These are phyloP conservation scores for Steinernema feltiae DNA, from an alignment of 1,140 invertebrate genomes.

Conservation along the genomic window DNA sequence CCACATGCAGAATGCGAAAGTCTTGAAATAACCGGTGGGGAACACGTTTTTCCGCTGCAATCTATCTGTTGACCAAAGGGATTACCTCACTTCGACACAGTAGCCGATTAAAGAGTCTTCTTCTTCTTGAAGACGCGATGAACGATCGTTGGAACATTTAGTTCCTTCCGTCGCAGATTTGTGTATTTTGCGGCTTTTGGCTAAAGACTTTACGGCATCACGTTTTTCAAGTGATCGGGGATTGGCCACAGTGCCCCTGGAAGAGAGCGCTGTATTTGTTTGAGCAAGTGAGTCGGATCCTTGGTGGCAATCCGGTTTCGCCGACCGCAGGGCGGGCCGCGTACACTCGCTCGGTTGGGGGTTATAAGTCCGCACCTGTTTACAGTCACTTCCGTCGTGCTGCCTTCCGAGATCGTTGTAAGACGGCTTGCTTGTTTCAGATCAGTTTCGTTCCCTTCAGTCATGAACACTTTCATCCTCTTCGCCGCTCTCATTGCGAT, in stretches of 20 bases:
- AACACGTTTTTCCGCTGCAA: too few relatives aligned
- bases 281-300: background rate
- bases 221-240: background rate
- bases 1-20: too few relatives aligned
- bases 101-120: too few relatives aligned
- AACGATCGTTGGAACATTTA: too few relatives aligned
- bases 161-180: too few relatives aligned
- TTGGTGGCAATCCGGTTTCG: background rate
- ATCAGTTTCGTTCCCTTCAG: background rate
- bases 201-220: background rate
- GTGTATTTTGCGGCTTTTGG: background rate
- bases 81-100: too few relatives aligned
- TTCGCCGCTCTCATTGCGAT: background rate
- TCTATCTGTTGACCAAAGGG: too few relatives aligned
- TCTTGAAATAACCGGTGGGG: too few relatives aligned
- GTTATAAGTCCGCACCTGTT: constrained; percentile 3
- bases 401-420: background rate
- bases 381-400: background rate
- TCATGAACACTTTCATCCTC: background rate
- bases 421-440: background rate
- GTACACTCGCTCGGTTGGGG: background rate
- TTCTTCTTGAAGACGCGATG: too few relatives aligned
- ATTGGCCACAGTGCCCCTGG: too few relatives aligned
- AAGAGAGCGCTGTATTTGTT: background rate
- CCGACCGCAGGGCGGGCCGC: background rate